Base-by-base conservation (phyloP, 2,888 invertebrate species). In the Marronus borbonicus region DNA sequence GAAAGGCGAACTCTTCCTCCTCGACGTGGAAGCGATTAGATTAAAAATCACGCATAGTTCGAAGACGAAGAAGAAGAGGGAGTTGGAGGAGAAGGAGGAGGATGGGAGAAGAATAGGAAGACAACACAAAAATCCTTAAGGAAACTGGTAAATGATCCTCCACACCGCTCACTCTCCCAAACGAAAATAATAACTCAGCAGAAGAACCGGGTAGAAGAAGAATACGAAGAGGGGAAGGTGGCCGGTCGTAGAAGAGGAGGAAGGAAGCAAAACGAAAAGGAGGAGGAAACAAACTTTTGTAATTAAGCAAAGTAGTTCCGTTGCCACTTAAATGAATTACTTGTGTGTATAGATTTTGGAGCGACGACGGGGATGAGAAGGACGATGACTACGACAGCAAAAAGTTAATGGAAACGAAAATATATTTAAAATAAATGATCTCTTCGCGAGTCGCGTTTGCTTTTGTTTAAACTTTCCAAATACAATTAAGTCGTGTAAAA, bases 231-330 rank as follows among this genome's bases (percentile, higher is more conserved):
- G 55, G 17, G 24, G 4, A 52, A 52, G 55, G 55, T 1, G 55
- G 20, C 55, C 44, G 44, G 20, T 8, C 17, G 55, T 58, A 20
- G 20, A 58, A 20, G 55, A 8, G 8, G 10, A 58, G 20, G 20
- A n/a, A 12, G 44, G 39, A 8, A 0, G 8, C 39, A 3, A 2
- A 55, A 55, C 24, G 24, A 24, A 55, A 55, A n/a, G 17, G 44
- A 17, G 20, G 55, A 72, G 49, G 12, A 66, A 44, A 70, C 62
- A 78, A 78, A 78, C 75, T 78, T 78, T 78, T 58, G 78, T 76
- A 78, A 78, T 78, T 78, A 78, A 78, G 68, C 78, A 68, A 75
- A 78, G 78, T 78, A 78, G 78, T 78, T 78, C 75, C 70, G 62
- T 49, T 62, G 50, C 75, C 75, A 68, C 75, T 78, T 78, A 75